Evolutionary conservation across 2,888 invertebrate genomes (phyloP).

Genomic region (Schizaphis graminum): DNA sequence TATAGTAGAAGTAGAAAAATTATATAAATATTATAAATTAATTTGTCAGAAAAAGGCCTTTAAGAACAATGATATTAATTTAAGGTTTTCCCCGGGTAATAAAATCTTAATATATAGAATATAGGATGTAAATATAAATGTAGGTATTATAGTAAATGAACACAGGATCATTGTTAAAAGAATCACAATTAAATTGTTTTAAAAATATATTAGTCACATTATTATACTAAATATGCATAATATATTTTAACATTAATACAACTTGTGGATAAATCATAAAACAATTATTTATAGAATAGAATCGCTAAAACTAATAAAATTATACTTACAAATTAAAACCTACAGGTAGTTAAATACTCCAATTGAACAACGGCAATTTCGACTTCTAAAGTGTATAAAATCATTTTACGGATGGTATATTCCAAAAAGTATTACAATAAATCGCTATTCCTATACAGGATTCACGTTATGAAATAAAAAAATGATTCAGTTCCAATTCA

Average conservation of each 20-base stretch:
- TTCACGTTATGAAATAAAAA: conserved; percentile 44
- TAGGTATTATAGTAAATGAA: background rate
- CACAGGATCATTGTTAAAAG: background rate
- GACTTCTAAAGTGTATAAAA: background rate
- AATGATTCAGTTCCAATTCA: conserved; percentile 47
- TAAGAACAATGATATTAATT: background rate
- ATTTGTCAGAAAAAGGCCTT: background rate
- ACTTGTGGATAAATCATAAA: background rate
- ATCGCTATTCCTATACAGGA: background rate
- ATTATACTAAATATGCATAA: background rate
- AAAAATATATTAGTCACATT: background rate
- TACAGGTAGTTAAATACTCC: background rate
- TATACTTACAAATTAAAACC: background rate
- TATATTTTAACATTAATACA: background rate
- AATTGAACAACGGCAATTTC: background rate
- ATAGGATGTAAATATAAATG: background rate
- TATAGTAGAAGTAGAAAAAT: background rate
- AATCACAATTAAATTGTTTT: background rate
- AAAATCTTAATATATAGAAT: background rate
- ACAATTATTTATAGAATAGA: too few species aligned
- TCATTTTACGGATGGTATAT: background rate
- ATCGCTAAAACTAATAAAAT: background rate
- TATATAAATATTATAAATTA: background rate
- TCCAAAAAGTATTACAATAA: background rate
- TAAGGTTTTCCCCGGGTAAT: background rate